Conservation (phyloP, 1,140 invertebrate genomes). For the Heliconius congener region DNA sequence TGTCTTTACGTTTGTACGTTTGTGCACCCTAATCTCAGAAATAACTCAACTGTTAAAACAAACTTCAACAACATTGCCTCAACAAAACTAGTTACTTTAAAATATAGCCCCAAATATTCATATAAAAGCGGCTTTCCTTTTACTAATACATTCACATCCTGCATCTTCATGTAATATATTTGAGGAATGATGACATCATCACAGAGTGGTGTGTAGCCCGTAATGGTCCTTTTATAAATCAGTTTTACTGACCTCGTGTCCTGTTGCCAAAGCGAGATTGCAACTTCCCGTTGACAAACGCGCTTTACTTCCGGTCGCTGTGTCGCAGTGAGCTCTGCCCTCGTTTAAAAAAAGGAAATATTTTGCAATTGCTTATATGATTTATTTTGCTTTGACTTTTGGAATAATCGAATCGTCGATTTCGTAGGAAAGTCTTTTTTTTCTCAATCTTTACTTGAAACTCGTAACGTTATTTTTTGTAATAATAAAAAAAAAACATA, state of each 20-base stretch:
- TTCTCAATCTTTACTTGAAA: no score
- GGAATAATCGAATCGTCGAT: not conserved
- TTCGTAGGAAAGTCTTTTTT: no score
- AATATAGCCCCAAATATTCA: no score
- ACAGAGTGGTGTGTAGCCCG: not conserved
- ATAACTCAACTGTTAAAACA: no score
- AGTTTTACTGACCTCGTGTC: slow-evolving; percentile 12
- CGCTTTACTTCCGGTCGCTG: slow-evolving; percentile 20
- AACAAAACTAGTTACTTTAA: no score
- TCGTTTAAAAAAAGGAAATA: not conserved
- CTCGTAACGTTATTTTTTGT: no score
- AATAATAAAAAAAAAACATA: no score
- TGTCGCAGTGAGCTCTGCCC: slow-evolving; percentile 16
- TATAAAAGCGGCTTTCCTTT: no score
- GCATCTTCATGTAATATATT: not conserved
- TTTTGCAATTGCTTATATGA: not conserved
- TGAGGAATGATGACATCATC: not conserved
- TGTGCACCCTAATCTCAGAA: no score
- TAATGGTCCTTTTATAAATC: slow-evolving; percentile 7
- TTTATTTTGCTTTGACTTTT: not conserved
- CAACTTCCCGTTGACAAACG: slow-evolving; percentile 30
- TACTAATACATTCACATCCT: no score
- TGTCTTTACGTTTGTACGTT: no score
- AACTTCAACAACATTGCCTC: no score
- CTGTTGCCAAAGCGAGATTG: slow-evolving; percentile 19